Evolutionary conservation across 1,140 invertebrate genomes (phyloP).

Genomic region (Latrodectus geometricus): DNA sequence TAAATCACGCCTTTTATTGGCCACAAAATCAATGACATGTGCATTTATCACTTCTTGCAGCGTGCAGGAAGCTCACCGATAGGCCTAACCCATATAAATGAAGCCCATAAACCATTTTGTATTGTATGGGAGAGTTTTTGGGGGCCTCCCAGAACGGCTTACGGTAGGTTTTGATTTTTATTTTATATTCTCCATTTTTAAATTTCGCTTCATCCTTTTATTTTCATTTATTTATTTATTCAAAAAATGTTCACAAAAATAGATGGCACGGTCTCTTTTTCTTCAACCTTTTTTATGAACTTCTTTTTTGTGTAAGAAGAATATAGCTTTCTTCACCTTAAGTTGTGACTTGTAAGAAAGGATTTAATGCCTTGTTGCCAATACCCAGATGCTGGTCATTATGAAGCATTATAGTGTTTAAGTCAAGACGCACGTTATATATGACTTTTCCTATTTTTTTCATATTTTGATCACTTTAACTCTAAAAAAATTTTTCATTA

Average conservation of each 20-base stretch:
- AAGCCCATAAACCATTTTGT: constrained; percentile 61
- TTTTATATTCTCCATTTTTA: constrained; percentile 1
- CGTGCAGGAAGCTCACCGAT: constrained; percentile 47
- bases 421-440: too few species aligned
- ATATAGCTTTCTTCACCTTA: background rate
- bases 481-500: too few species aligned
- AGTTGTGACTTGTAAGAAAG: background rate
- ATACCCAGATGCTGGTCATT: too few species aligned
- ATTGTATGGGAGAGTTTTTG: constrained; percentile 31
- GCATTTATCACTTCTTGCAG: constrained; percentile 48
- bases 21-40: constrained; percentile 62
- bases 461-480: too few species aligned
- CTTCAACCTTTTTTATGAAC: background rate
- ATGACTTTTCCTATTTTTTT: too few species aligned
- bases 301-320: background rate
- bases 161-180: background rate
- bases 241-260: background rate
- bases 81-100: constrained; percentile 62
- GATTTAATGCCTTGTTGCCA: too few species aligned
- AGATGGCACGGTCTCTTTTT: background rate
- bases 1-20: constrained; percentile 60
- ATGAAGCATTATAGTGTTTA: too few species aligned
- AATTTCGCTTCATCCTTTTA: background rate
- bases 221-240: background rate
- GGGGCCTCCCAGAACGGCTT: background rate